phyloP scores from a whole-genome alignment of 1,140 invertebrate species.

The Procambarus clarkii region DNA sequence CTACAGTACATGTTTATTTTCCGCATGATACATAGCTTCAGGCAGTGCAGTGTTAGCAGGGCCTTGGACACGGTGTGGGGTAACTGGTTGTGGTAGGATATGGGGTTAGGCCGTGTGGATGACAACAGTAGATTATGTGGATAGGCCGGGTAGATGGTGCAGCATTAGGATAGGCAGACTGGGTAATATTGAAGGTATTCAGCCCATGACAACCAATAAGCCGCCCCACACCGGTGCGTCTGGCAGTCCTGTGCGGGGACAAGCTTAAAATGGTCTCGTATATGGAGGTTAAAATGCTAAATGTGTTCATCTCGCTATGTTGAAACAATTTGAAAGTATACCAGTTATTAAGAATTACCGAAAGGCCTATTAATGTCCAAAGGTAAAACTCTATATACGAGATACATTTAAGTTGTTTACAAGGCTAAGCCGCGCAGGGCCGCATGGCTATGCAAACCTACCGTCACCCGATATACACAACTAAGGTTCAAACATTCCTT shows the following conservation, averaged over 20 bases:
- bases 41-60: slow-evolving; percentile 44
- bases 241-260: slow-evolving; percentile 13
- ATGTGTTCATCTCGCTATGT: neutral
- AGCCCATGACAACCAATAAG: neutral
- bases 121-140: too few relatives aligned
- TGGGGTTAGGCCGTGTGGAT: neutral
- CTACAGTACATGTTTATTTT: slow-evolving; percentile 28
- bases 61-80: slow-evolving; percentile 11
- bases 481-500: slow-evolving; percentile 46
- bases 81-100: neutral
- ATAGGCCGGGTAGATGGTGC: too few relatives aligned
- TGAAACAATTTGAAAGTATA: neutral
- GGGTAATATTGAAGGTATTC: too few relatives aligned
- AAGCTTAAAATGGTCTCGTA: neutral
- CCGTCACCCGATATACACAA: slow-evolving; percentile 8
- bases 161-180: too few relatives aligned
- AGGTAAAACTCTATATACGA: neutral
- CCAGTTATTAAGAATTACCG: neutral
- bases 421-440: neutral
- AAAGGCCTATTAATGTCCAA: neutral
- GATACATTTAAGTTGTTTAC: neutral
- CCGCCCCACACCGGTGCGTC: slow-evolving; percentile 6
- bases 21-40: slow-evolving; percentile 54
- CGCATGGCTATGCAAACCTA: slow-evolving; percentile 3
- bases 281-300: neutral